phyloP scores from a whole-genome alignment of 2,888 invertebrate genomes.

The Tinea pellionella region DNA sequence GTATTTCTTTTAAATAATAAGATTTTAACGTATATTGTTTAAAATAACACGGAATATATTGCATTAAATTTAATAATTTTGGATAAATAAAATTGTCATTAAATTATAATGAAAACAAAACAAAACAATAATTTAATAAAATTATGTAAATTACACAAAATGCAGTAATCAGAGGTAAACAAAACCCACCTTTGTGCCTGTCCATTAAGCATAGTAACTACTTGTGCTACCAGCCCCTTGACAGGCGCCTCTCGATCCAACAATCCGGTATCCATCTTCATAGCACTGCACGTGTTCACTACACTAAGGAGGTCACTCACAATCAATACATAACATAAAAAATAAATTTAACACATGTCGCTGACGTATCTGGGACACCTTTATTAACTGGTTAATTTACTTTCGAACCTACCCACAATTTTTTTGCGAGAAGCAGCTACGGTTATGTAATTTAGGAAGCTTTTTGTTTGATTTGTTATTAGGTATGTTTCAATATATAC shows the following conservation, averaged over 20 bases:
- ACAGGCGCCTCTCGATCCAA: conserved; percentile 57
- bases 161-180: neutral
- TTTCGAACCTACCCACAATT: conserved; percentile 12
- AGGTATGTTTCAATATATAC: too few species aligned
- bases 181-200: conserved; percentile 57
- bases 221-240: conserved; percentile 63
- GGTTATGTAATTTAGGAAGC: neutral
- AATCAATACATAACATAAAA: neutral
- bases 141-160: too few species aligned
- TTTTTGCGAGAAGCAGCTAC: neutral
- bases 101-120: too few species aligned
- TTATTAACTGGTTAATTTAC: neutral
- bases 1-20: too few species aligned
- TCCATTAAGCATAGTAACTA: conserved; percentile 64
- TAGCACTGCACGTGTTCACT: conserved; percentile 24
- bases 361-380: conserved; percentile 8
- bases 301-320: neutral
- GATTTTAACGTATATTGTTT: too few species aligned
- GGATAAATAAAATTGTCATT: too few species aligned
- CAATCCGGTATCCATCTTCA: conserved; percentile 55
- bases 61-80: too few species aligned
- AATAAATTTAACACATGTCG: neutral
- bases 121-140: too few species aligned
- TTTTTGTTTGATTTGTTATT: too few species aligned
- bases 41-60: too few species aligned